Conservation (phyloP, 2,113 vertebrate species). For the Scopus umbretta region DNA sequence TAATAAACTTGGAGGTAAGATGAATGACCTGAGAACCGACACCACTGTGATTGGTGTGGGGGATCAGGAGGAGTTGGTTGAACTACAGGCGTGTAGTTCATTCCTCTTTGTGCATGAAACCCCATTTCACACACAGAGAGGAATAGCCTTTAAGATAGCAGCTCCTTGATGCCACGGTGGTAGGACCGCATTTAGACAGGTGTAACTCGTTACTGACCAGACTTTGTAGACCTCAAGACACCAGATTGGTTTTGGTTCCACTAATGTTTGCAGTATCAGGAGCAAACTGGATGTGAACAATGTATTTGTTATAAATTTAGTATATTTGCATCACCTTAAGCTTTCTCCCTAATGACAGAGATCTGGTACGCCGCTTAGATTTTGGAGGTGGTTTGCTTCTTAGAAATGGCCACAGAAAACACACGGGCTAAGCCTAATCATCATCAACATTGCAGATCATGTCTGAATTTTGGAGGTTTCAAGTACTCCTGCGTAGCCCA, state of each 20-base stretch:
- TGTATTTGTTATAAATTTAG: neutral
- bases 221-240: neutral
- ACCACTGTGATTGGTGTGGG: neutral
- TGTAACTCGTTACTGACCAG: neutral
- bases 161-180: neutral
- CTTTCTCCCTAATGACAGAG: neutral
- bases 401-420: neutral
- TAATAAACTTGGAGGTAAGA: neutral
- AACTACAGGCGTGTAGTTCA: no score
- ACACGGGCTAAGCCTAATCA: neutral
- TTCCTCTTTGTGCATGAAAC: neutral
- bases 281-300: neutral
- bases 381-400: neutral
- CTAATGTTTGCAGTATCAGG: neutral
- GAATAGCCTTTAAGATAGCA: neutral
- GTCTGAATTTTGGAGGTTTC: neutral
- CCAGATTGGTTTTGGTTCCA: neutral
- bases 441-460: neutral
- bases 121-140: neutral
- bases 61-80: neutral
- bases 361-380: neutral
- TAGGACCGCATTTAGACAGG: neutral
- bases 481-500: neutral
- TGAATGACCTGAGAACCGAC: neutral
- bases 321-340: neutral